A percentile compares a stretch with the other conserved stretches of the same genome.
phyloP scores from a whole-genome alignment of 2,888 invertebrate genomes.

The Coremacera marginata region DNA sequence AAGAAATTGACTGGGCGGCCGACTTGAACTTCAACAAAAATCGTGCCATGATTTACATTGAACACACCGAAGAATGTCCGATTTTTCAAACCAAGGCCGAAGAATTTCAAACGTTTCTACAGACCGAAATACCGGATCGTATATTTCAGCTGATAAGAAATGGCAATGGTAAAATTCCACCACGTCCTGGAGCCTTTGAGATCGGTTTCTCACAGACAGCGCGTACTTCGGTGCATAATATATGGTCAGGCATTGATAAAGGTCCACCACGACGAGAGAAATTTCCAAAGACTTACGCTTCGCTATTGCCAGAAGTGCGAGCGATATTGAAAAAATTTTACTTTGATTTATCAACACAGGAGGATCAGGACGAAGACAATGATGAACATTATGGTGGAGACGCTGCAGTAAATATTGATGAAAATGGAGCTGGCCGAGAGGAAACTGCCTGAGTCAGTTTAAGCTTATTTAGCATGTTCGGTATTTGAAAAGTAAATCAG shows the following conservation, averaged over 20 bases:
- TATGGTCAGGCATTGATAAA: slow-evolving; percentile 59
- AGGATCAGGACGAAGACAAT: slow-evolving; percentile 45
- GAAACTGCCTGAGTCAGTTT: neutral
- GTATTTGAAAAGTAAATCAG: neutral
- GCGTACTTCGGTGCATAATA: slow-evolving; percentile 55
- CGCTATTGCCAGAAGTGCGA: slow-evolving; percentile 57
- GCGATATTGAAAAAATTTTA: slow-evolving; percentile 62
- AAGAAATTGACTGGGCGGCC: slow-evolving; percentile 59
- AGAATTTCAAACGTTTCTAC: slow-evolving; percentile 56
- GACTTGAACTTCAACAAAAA: slow-evolving; percentile 60
- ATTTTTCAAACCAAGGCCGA: slow-evolving; percentile 62
- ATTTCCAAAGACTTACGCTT: slow-evolving; percentile 57
- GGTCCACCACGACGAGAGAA: slow-evolving; percentile 67
- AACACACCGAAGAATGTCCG: slow-evolving; percentile 64
- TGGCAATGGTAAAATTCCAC: slow-evolving; percentile 54
- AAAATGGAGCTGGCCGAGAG: no score
- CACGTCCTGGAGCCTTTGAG: slow-evolving; percentile 63
- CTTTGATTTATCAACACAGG: slow-evolving; percentile 51
- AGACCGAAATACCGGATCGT: slow-evolving; percentile 57
- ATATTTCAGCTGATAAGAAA: slow-evolving; percentile 60
- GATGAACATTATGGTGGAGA: neutral
- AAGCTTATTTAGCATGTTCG: no score
- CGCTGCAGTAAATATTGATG: no score
- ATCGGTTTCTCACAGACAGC: slow-evolving; percentile 63
- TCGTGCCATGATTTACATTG: slow-evolving; percentile 63